phyloP scores from a whole-genome alignment of 2,888 invertebrate genomes.

The Sinelater perroti region DNA sequence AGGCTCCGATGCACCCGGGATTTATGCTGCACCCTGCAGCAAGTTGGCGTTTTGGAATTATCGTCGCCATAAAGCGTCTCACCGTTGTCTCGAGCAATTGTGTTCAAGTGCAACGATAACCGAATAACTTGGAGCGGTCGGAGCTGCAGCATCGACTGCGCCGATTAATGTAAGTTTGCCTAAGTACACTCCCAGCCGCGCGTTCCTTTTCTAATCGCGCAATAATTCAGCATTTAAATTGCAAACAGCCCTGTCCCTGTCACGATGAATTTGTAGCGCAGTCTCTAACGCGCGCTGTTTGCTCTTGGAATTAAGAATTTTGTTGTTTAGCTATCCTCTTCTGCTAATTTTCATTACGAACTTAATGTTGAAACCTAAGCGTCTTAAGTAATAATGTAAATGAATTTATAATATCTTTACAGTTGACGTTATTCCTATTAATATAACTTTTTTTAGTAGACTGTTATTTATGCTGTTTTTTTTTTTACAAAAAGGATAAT shows the following conservation, averaged over 20 bases:
- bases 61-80: conserved; percentile 15
- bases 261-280: too few species aligned
- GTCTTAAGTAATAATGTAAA: too few species aligned
- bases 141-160: not conserved
- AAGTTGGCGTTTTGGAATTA: conserved; percentile 11
- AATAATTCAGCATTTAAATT: conserved; percentile 10
- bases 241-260: not conserved
- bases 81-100: conserved; percentile 13
- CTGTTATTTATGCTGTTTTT: too few species aligned
- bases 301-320: too few species aligned
- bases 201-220: conserved; percentile 8
- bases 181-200: not conserved
- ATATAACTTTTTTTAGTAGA: too few species aligned
- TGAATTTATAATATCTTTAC: too few species aligned
- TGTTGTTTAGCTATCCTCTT: too few species aligned
- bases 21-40: conserved; percentile 1
- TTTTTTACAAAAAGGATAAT: too few species aligned
- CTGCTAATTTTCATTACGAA: too few species aligned
- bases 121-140: conserved; percentile 10
- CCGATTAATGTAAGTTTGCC: conserved; percentile 15
- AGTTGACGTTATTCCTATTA: too few species aligned
- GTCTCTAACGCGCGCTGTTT: too few species aligned
- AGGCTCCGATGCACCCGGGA: conserved; percentile 11
- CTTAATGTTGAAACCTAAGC: too few species aligned
- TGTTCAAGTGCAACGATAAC: conserved; percentile 10